Base-by-base conservation (phyloP, 1,140 invertebrate genomes). In the Campoletis sonorensis region DNA sequence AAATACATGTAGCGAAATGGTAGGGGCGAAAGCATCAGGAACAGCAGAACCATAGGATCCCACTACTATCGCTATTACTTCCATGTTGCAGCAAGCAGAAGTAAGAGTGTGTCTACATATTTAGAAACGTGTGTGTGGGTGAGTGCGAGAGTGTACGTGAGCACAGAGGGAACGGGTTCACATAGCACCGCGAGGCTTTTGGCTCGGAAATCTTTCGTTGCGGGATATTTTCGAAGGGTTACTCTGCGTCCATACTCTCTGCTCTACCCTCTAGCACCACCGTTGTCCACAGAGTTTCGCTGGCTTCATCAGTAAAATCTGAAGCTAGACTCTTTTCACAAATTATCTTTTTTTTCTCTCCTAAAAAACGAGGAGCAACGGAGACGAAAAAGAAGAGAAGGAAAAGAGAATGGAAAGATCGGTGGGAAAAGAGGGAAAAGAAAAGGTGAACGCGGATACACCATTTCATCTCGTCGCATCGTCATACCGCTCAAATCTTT, bases 111-210 rank as follows among this genome's bases (percentile, higher is more conserved):
- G 4, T 64, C n/a, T 64, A 54, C 10, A 54, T 54, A 21, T 54
- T n/a, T 54, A 54, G 16, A 54, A 18, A 54, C 0, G 61, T 64
- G 23, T 27, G 4, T 64, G 61, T 64, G 61, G 8, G 61, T 64
- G 23, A 2, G 21, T 27, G 61, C 15, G 58, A n/a, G 58, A n/a
- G 21, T 61, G 58, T 61, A 8, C 1, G 64, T 27, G 27, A 30
- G 37, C 23, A 78, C 23, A 64, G n/a, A 21, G 75, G 16, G 37
- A 78, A 45, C 58, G 58, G 58, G 76, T 37, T 67, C 61, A 64
- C 76, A 61, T 78, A 67, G 76, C 58, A 78, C 76, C 76, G 76
- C 76, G 76, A 78, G 76, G 76, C 76, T 78, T 78, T 78, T 78
- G 76, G 76, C 76, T 78, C 76, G 27, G 23, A 21, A 78, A 78